Conservation (phyloP, 2,888 invertebrate genomes). For the Tubulanus polymorphus region DNA sequence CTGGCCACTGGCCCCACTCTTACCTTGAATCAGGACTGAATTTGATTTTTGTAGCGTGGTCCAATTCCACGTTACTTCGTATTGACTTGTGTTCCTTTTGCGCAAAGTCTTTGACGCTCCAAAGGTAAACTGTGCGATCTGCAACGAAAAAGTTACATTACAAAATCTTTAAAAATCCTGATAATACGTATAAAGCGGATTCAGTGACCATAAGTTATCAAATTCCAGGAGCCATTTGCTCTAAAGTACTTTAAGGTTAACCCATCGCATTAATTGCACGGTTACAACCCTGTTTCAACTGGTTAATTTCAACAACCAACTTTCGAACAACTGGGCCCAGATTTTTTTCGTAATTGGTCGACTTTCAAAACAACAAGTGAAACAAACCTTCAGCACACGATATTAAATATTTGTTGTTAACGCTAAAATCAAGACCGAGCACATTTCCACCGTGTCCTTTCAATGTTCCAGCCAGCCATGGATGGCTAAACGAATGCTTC, state of each 20-base stretch:
- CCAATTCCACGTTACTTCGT: conserved; percentile 77
- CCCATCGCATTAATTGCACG: no score
- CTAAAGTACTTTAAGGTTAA: no score
- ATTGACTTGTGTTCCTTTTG: conserved; percentile 69
- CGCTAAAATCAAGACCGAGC: conserved; percentile 74
- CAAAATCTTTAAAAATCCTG: no score
- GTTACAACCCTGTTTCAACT: no score
- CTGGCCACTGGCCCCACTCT: no score
- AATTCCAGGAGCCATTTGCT: no score
- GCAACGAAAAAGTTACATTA: conserved; percentile 41
- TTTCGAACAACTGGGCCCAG: no score
- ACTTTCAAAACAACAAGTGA: background rate
- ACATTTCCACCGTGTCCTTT: conserved; percentile 76
- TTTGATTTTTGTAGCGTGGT: conserved; percentile 71
- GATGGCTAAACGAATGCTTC: conserved; percentile 60
- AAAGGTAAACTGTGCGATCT: conserved; percentile 80
- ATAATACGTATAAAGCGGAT: no score
- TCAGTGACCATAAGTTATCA: no score
- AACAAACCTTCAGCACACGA: conserved; percentile 77
- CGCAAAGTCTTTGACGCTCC: conserved; percentile 73
- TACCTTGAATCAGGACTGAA: conserved; percentile 76
- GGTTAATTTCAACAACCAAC: no score
- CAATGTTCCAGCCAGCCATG: conserved; percentile 75
- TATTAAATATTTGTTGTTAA: conserved; percentile 80
- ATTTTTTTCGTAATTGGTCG: no score